These are phyloP conservation scores for Australoheros facetus DNA, from an alignment of 2,797 vertebrate genomes.

Conservation along the genomic window DNA sequence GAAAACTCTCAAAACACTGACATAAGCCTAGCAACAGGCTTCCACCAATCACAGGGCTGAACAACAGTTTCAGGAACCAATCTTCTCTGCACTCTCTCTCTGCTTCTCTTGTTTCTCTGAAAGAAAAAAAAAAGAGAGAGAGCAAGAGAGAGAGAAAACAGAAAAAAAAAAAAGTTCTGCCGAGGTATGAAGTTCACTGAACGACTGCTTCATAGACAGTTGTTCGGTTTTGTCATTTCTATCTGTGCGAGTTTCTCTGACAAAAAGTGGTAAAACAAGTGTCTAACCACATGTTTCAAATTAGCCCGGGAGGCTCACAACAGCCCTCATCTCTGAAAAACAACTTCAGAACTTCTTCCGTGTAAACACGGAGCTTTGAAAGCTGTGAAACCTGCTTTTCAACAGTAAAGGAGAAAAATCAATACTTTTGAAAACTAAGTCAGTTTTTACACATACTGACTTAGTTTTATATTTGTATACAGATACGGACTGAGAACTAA, in stretches of 20 bases:
- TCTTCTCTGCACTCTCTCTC: slow-evolving; percentile 73
- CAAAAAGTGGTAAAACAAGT: slow-evolving; percentile 40
- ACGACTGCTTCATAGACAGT: slow-evolving; percentile 54
- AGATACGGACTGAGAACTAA: slow-evolving; percentile 12
- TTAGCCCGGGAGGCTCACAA: slow-evolving; percentile 50
- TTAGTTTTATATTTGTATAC: slow-evolving; percentile 3
- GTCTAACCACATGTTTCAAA: slow-evolving; percentile 52
- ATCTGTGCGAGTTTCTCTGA: slow-evolving; percentile 35
- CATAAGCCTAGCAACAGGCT: slow-evolving; percentile 90
- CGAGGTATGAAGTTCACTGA: slow-evolving; percentile 74
- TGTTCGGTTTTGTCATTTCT: slow-evolving; percentile 43
- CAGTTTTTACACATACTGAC: not conserved
- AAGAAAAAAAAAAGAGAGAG: slow-evolving; percentile 30
- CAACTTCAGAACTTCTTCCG: slow-evolving; percentile 38
- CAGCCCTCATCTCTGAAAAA: slow-evolving; percentile 55
- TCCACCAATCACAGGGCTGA: slow-evolving; percentile 85
- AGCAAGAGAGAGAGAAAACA: slow-evolving; percentile 23
- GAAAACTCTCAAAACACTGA: slow-evolving; percentile 78
- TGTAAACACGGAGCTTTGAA: slow-evolving; percentile 40
- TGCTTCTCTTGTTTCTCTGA: slow-evolving; percentile 63
- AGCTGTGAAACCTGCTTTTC: not conserved
- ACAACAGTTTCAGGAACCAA: slow-evolving; percentile 85
- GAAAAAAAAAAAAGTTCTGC: slow-evolving; percentile 66
- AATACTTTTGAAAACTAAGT: not conserved
- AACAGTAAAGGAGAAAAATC: not conserved